phyloP scores from a whole-genome alignment of 2,888 invertebrate genomes.

The Trachelus stipa region DNA sequence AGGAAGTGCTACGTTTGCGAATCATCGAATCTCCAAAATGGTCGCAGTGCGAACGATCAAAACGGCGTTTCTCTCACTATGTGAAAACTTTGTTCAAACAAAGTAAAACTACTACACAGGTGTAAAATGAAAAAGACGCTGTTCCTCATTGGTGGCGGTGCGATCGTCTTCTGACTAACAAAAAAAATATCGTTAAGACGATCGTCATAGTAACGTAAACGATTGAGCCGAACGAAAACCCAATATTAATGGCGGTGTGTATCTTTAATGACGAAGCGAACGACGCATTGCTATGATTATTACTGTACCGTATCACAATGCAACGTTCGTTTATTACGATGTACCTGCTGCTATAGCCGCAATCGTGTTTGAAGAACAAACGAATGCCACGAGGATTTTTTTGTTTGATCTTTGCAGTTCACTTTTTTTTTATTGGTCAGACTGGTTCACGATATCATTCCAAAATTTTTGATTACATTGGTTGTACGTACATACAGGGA shows the following conservation, averaged over 20 bases:
- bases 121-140: background rate
- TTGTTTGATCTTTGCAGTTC: background rate
- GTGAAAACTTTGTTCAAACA: background rate
- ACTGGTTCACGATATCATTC: background rate
- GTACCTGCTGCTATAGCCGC: constrained; percentile 59
- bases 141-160: constrained; percentile 4
- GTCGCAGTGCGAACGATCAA: background rate
- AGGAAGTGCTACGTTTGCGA: background rate
- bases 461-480: background rate
- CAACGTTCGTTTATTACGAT: constrained; percentile 46
- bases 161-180: constrained; percentile 1
- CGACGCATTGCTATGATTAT: background rate
- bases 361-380: constrained; percentile 39
- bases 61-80: background rate
- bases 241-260: background rate
- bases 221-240: background rate
- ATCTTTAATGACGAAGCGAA: background rate
- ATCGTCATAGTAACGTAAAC: background rate
- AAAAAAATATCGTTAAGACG: background rate
- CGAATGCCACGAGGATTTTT: background rate
- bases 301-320: background rate
- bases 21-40: background rate
- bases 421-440: background rate
- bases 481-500: background rate
- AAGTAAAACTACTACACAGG: background rate